A percentile compares a stretch with the other conserved stretches of the same genome.
Conservation (phyloP, 2,888 invertebrate genomes). For the Anarsia innoxiella region DNA sequence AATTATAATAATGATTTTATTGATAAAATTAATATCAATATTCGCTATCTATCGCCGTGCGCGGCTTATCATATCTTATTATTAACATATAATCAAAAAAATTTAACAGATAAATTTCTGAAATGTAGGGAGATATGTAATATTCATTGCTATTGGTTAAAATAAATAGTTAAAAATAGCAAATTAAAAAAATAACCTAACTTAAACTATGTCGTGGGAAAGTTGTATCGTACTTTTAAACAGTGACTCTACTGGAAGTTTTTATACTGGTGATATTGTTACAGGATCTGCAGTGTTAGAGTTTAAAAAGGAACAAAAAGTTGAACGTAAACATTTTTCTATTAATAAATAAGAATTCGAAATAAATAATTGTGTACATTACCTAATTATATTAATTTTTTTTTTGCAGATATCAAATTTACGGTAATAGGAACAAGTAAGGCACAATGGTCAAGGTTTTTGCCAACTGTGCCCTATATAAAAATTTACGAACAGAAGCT, state of each 20-base stretch:
- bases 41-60: too few relatives aligned
- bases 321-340: slow-evolving; percentile 37
- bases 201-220: slow-evolving; percentile 43
- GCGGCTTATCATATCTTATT: too few relatives aligned
- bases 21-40: too few relatives aligned
- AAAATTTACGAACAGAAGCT: slow-evolving; percentile 52
- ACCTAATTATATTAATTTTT: slow-evolving; percentile 3
- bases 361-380: neutral
- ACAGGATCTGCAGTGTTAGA: slow-evolving; percentile 53
- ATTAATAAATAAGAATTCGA: too few relatives aligned
- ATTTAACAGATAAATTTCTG: too few relatives aligned
- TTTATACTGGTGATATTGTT: slow-evolving; percentile 58
- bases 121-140: too few relatives aligned
- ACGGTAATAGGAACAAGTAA: slow-evolving; percentile 46
- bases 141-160: too few relatives aligned
- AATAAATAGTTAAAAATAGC: too few relatives aligned
- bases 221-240: slow-evolving; percentile 45
- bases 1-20: too few relatives aligned
- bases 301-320: slow-evolving; percentile 40
- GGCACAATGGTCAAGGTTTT: slow-evolving; percentile 53
- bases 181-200: too few relatives aligned
- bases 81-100: too few relatives aligned
- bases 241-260: slow-evolving; percentile 45
- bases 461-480: slow-evolving; percentile 52
- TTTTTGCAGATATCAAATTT: slow-evolving; percentile 46